Conservation (phyloP, 2,113 vertebrate species). For the Perca schrenkii region DNA sequence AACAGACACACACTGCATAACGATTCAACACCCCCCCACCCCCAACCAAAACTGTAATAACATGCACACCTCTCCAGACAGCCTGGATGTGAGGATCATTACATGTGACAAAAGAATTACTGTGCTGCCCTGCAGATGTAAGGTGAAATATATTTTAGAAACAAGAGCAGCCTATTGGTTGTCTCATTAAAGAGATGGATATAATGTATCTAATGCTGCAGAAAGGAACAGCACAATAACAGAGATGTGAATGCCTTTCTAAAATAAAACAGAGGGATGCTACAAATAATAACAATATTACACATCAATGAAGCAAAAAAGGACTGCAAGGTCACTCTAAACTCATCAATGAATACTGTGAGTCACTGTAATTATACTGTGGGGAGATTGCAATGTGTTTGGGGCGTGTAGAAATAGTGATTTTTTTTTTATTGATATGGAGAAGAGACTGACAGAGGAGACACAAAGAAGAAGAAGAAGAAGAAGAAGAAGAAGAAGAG, state of each 20-base stretch:
- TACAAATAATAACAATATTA: slow-evolving; percentile 2
- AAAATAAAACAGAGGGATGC: not conserved
- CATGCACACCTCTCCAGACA: slow-evolving; percentile 20
- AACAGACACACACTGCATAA: slow-evolving; percentile 38
- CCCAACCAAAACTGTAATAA: not conserved
- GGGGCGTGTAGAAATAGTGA: not conserved
- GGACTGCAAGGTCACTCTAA: slow-evolving; percentile 5
- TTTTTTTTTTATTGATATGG: not conserved
- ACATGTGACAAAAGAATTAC: slow-evolving; percentile 16
- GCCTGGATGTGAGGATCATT: slow-evolving; percentile 14
- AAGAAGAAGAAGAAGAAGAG: no score
- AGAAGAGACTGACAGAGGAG: slow-evolving; percentile 35
- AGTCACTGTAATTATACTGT: slow-evolving; percentile 1
- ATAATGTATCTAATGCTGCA: slow-evolving; percentile 8
- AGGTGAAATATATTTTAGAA: not conserved
- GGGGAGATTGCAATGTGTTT: slow-evolving; percentile 7
- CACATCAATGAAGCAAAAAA: slow-evolving; percentile 5
- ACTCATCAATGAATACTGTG: not conserved
- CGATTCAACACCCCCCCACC: slow-evolving; percentile 26
- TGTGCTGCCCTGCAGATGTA: slow-evolving; percentile 4
- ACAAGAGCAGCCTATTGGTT: slow-evolving; percentile 1
- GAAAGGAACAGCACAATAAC: slow-evolving; percentile 26
- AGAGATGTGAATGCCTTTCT: not conserved
- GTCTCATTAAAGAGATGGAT: not conserved
- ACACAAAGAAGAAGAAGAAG: not conserved